Percentiles rank a stretch among this genome's conserved stretches.
Conservation (phyloP, 2,888 invertebrate genomes). For the Platypus cylindrus region DNA sequence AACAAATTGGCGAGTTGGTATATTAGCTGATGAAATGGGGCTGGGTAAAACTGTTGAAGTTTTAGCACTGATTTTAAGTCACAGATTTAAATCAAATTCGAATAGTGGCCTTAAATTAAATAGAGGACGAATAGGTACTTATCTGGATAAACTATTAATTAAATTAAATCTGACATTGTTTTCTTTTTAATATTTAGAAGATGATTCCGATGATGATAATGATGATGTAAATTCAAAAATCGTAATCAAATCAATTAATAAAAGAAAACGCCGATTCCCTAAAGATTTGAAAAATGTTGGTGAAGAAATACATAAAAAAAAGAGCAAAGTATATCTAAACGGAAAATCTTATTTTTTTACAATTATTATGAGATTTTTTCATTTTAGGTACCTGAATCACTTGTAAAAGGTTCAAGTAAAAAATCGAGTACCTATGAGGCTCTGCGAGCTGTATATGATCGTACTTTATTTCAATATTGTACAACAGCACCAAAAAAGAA, state of each 20-base stretch:
- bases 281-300: constrained; percentile 12
- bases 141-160: neutral
- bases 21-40: constrained; percentile 73
- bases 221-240: constrained; percentile 9
- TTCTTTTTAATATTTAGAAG: constrained; percentile 2
- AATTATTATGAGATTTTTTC: no score
- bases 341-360: no score
- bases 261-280: no score
- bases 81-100: constrained; percentile 29
- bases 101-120: neutral
- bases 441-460: constrained; percentile 27
- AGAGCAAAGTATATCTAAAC: constrained; percentile 7
- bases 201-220: constrained; percentile 2
- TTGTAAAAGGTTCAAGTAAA: constrained; percentile 17
- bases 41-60: constrained; percentile 71
- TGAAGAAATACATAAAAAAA: constrained; percentile 3
- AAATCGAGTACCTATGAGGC: constrained; percentile 23
- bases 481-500: constrained; percentile 8
- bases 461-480: constrained; percentile 20
- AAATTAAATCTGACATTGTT: no score
- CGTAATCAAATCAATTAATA: constrained; percentile 11
- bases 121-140: constrained; percentile 4
- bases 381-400: constrained; percentile 18
- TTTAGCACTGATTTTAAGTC: constrained; percentile 48
- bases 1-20: constrained; percentile 44